Conservation (phyloP, 2,888 invertebrate genomes). For the Xanthorhoe designata region DNA sequence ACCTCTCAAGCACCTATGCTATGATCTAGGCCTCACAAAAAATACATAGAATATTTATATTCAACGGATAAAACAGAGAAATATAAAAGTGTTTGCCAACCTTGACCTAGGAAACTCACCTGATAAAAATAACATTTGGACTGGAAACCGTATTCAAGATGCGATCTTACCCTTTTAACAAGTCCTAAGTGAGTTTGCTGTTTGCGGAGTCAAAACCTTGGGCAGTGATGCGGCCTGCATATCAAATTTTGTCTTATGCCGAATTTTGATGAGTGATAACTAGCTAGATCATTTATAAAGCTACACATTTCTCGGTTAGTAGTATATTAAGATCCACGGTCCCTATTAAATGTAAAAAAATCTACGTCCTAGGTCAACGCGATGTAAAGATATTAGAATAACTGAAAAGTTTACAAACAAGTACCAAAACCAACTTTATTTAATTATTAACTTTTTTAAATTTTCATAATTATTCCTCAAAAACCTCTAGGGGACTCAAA, state of each 20-base stretch:
- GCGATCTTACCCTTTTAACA: conserved; percentile 44
- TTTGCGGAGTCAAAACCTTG: conserved; percentile 40
- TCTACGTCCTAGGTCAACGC: too few species aligned
- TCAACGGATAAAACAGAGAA: neutral
- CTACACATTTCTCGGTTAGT: neutral
- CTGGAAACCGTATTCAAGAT: conserved; percentile 34
- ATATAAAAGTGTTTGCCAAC: neutral
- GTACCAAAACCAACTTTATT: too few species aligned
- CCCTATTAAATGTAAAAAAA: too few species aligned
- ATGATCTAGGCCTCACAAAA: too few species aligned
- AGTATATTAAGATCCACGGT: too few species aligned
- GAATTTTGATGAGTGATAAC: conserved; percentile 8
- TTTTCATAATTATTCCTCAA: too few species aligned
- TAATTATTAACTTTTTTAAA: too few species aligned
- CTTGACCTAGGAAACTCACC: neutral
- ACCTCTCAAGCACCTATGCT: too few species aligned
- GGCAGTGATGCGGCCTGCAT: conserved; percentile 41
- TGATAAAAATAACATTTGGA: neutral
- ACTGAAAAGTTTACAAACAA: too few species aligned
- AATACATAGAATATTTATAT: too few species aligned
- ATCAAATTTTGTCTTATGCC: conserved; percentile 36
- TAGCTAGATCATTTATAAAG: neutral
- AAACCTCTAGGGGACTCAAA: too few species aligned
- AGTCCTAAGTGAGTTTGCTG: conserved; percentile 48
- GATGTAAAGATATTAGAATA: too few species aligned